Evolutionary conservation across 2,113 vertebrate species (phyloP).

Genomic region (Leptobrachium ailaonicum): DNA sequence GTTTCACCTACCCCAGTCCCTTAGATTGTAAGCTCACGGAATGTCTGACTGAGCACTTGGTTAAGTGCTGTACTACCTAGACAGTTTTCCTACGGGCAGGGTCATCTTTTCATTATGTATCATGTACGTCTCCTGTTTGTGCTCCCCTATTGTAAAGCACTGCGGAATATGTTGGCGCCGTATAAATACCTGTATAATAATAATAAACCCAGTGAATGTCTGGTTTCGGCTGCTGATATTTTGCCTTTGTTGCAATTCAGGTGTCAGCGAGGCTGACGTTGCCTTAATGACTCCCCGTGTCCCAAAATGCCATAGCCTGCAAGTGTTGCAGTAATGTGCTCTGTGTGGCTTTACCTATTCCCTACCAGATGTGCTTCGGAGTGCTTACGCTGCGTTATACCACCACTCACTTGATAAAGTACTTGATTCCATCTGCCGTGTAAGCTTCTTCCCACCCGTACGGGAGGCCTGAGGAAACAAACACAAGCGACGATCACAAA

Average conservation of each 20-base stretch:
- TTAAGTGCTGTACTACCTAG: no score
- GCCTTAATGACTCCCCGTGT: slow-evolving; percentile 34
- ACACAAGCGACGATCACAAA: slow-evolving; percentile 45
- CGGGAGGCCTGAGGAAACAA: slow-evolving; percentile 75
- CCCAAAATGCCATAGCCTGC: slow-evolving; percentile 47
- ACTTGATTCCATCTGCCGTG: slow-evolving; percentile 85
- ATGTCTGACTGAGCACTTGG: no score
- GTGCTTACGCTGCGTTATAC: slow-evolving; percentile 57
- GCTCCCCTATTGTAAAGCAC: no score
- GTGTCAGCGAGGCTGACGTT: not conserved
- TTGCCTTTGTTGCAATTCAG: not conserved
- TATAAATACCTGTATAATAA: no score
- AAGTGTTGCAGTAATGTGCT: slow-evolving; percentile 52
- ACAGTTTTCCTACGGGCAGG: no score
- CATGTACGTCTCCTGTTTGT: no score
- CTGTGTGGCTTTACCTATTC: slow-evolving; percentile 52
- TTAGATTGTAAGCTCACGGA: no score
- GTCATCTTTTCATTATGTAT: no score
- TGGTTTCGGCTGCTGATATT: no score
- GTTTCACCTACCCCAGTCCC: no score
- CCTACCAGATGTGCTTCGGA: slow-evolving; percentile 61
- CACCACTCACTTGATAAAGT: slow-evolving; percentile 90
- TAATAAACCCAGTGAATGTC: no score
- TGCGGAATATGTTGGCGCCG: no score
- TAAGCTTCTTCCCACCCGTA: slow-evolving; percentile 90